phyloP scores from a whole-genome alignment of 2,797 vertebrate genomes.

The Pogoniulus pusillus region DNA sequence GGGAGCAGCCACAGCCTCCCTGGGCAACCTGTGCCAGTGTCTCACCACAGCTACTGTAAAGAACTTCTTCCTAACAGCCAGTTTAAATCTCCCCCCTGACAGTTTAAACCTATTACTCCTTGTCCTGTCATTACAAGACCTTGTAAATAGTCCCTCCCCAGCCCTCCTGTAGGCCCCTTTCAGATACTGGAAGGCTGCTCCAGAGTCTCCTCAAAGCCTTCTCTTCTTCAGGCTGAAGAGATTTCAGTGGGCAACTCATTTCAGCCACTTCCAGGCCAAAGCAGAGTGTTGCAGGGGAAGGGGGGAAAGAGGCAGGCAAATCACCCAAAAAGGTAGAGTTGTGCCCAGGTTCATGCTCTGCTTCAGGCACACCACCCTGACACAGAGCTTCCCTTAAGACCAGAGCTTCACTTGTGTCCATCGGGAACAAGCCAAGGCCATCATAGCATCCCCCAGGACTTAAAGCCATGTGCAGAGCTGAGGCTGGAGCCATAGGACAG shows the following conservation, averaged over 20 bases:
- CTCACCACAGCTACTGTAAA: too few species aligned
- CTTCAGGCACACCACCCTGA: background rate
- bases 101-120: too few species aligned
- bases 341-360: background rate
- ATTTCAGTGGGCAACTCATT: background rate
- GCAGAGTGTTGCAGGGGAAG: rapidly evolving
- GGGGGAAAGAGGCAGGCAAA: background rate
- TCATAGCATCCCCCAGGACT: background rate
- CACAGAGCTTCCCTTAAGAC: background rate
- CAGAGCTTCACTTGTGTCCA: background rate
- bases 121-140: too few species aligned
- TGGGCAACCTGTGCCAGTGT: too few species aligned
- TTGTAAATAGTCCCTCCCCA: too few species aligned
- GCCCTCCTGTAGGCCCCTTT: too few species aligned
- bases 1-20: too few species aligned
- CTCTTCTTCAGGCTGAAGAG: too few species aligned
- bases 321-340: background rate
- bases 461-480: background rate
- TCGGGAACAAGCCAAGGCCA: background rate
- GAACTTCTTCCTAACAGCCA: too few species aligned
- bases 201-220: too few species aligned
- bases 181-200: too few species aligned
- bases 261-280: background rate
- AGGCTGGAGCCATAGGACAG: background rate
- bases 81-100: too few species aligned